Conservation (phyloP, 2,113 vertebrate genomes). For the Chloroceryle aenea region DNA sequence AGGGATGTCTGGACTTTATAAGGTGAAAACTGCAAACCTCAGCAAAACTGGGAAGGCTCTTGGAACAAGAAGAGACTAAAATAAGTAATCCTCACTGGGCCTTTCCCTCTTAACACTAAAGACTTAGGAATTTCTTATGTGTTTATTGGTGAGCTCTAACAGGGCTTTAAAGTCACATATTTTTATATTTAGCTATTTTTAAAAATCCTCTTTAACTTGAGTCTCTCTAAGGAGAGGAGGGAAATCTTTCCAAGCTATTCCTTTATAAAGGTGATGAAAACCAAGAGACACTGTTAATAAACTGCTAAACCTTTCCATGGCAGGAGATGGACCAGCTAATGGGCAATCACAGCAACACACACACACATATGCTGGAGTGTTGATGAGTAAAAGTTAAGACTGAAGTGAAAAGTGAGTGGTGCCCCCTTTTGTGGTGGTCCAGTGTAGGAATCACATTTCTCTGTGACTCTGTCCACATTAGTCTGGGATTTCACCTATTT, state of each 20-base stretch:
- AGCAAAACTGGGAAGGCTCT: not conserved
- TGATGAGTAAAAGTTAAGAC: accelerated
- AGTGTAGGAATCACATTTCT: accelerated
- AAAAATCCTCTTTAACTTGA: not conserved
- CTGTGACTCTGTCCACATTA: not conserved
- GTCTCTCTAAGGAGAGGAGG: not conserved
- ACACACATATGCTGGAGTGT: no score
- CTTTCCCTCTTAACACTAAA: not conserved
- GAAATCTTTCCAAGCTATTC: not conserved
- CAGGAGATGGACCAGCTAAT: not conserved
- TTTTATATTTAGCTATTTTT: not conserved
- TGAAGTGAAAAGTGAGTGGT: not conserved
- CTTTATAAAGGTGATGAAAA: not conserved
- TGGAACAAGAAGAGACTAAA: not conserved
- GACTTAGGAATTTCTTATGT: not conserved
- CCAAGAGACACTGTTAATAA: not conserved
- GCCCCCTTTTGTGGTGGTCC: not conserved
- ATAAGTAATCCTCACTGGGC: not conserved
- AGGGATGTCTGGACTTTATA: not conserved
- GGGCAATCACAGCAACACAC: not conserved
- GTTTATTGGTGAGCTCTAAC: not conserved
- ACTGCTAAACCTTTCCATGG: not conserved
- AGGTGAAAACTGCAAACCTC: not conserved
- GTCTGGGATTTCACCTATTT: not conserved
- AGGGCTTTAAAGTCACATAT: not conserved